Conservation (phyloP, 1,140 invertebrate genomes). For the Zaprionus kolodkinae region DNA sequence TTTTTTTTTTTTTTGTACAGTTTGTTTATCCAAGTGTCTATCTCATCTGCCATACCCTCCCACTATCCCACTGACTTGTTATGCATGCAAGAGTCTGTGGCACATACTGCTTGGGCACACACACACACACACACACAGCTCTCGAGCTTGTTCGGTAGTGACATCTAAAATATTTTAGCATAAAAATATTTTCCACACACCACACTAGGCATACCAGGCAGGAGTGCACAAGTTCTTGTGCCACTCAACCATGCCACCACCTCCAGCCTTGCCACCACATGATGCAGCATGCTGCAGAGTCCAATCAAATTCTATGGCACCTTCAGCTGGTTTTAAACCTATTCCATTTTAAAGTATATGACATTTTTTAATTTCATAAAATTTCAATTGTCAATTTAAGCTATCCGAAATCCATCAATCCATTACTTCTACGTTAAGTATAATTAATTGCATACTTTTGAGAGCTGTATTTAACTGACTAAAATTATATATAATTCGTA, state of each 20-base stretch:
- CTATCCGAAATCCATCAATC: too few species aligned
- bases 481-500: too few species aligned
- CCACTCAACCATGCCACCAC: neutral
- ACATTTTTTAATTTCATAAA: constrained; percentile 60
- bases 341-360: constrained; percentile 16
- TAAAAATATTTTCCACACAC: constrained; percentile 75
- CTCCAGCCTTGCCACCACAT: neutral
- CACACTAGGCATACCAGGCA: constrained; percentile 28
- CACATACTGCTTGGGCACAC: constrained; percentile 43
- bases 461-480: too few species aligned
- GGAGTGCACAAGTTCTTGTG: neutral
- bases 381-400: constrained; percentile 48
- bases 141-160: constrained; percentile 50
- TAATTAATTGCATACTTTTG: too few species aligned
- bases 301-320: constrained; percentile 2
- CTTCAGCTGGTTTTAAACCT: neutral
- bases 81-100: constrained; percentile 79
- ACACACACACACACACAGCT: constrained; percentile 10
- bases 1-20: constrained; percentile 37
- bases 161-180: constrained; percentile 81
- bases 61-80: constrained; percentile 69
- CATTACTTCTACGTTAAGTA: too few species aligned
- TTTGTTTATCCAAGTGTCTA: constrained; percentile 45
- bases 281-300: neutral
- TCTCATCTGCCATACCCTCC: constrained; percentile 11